These are phyloP conservation scores for Brachymystax lenok DNA, from an alignment of 2,797 vertebrate species.

Conservation along the genomic window DNA sequence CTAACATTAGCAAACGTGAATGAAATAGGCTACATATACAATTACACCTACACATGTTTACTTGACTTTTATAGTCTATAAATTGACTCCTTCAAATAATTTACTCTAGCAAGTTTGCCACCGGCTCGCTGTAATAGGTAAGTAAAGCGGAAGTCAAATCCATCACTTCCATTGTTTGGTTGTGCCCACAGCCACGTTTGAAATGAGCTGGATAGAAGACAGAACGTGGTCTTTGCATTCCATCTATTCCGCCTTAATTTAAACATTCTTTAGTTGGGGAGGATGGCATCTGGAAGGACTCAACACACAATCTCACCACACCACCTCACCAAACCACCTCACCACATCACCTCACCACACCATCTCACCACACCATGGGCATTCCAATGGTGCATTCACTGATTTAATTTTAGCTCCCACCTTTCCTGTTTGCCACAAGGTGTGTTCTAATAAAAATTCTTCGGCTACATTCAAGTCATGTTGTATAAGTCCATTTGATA, in stretches of 20 bases:
- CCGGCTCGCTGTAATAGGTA: too few relatives aligned
- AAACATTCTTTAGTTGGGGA: conserved; percentile 49
- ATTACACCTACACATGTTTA: too few relatives aligned
- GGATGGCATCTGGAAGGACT: conserved; percentile 44
- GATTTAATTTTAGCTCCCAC: conserved; percentile 21
- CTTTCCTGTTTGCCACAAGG: conserved; percentile 12
- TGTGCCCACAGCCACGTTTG: too few relatives aligned
- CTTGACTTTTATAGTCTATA: too few relatives aligned
- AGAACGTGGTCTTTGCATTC: conserved; percentile 46
- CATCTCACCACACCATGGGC: conserved; percentile 16
- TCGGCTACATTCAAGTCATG: conserved; percentile 7
- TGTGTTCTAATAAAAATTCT: conserved; percentile 20
- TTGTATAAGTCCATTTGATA: background rate
- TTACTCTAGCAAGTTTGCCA: too few relatives aligned
- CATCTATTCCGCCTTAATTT: conserved; percentile 34
- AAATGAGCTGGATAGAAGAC: background rate
- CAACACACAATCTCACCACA: conserved; percentile 21
- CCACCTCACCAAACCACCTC: conserved; percentile 2
- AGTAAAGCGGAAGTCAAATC: too few relatives aligned
- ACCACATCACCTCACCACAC: conserved; percentile 22
- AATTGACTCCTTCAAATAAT: too few relatives aligned
- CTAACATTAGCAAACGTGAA: too few relatives aligned
- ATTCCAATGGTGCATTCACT: conserved; percentile 32
- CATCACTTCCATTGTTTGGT: too few relatives aligned
- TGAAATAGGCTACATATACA: too few relatives aligned